Base-by-base conservation (phyloP, 1,140 invertebrate species). In the Calliopsis andreniformis region DNA sequence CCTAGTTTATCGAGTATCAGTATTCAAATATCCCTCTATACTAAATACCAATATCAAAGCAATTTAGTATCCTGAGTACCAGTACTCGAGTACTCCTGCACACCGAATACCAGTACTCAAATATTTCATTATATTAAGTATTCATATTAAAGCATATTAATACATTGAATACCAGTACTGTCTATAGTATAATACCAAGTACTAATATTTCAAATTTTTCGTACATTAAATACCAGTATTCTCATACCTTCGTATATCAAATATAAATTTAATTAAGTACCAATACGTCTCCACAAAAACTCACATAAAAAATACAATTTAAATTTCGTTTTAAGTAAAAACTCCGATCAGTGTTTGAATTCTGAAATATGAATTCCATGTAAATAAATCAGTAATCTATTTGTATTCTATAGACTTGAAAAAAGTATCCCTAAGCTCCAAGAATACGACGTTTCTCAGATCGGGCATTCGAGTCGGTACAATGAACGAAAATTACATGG, bases 401-500 rank as follows among this genome's bases (percentile, higher is more conserved):
- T n/a, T n/a, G n/a, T n/a, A n/a, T n/a, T n/a, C n/a, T n/a, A n/a
- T n/a, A 12, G 5, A 23, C 14, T 7, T 0, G 5, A 8, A 53
- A 25, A 0, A 14, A 28, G 10, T 14, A 25, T 25, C 49, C 20
- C 8, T 53, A 55, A 55, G 25, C 30, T 2, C 3, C 5, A 6
- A 12, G 39, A 47, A 67, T 43, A 67, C 62, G 16, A 12, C n/a
- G 42, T 58, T 75, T 30, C 23, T 28, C n/a, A 3, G 66, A 61
- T 59, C 64, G 23, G 32, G 32, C 25, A 43, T 20, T 42, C 45
- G 23, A 1, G 18, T 20, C 49, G 62, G 39, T 76, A 59, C 64
- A 42, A 69, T 39, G 42, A 61, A 76, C 43, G 73, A 69, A 76
- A 61, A 23, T 68, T 42, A 43, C 35, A 61, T 59, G 32, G 39